phyloP scores from a whole-genome alignment of 1,140 invertebrate species.

The Sinella curviseta region DNA sequence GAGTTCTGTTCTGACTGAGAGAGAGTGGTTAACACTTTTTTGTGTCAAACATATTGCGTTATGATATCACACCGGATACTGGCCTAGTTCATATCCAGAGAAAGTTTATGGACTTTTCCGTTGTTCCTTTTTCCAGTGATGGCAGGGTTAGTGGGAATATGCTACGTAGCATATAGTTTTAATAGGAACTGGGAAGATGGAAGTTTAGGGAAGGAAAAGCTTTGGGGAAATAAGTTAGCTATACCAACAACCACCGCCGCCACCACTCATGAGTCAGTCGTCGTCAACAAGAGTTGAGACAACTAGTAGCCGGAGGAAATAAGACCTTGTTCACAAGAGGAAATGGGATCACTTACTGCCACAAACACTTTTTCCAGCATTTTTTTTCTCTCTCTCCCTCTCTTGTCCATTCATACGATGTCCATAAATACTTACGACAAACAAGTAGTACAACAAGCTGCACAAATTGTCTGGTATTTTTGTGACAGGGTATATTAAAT shows the following conservation, averaged over 20 bases:
- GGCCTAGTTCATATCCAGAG: neutral
- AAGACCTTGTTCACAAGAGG: slow-evolving; percentile 1
- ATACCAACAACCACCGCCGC: too few relatives aligned
- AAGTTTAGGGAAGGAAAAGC: too few relatives aligned
- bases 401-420: neutral
- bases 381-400: neutral
- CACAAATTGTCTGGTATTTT: neutral
- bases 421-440: neutral
- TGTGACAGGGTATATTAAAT: too few relatives aligned
- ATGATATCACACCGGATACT: neutral
- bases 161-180: too few relatives aligned
- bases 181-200: too few relatives aligned
- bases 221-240: too few relatives aligned
- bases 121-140: neutral
- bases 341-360: slow-evolving; percentile 10
- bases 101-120: neutral
- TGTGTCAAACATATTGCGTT: neutral
- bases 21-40: too few relatives aligned
- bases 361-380: too few relatives aligned
- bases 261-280: too few relatives aligned
- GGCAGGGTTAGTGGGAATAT: neutral
- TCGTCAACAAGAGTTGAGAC: neutral
- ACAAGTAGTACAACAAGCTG: neutral
- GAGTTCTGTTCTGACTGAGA: too few relatives aligned
- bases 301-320: neutral